Evolutionary conservation across 2,888 invertebrate species (phyloP).

Genomic region (Nomada flava): DNA sequence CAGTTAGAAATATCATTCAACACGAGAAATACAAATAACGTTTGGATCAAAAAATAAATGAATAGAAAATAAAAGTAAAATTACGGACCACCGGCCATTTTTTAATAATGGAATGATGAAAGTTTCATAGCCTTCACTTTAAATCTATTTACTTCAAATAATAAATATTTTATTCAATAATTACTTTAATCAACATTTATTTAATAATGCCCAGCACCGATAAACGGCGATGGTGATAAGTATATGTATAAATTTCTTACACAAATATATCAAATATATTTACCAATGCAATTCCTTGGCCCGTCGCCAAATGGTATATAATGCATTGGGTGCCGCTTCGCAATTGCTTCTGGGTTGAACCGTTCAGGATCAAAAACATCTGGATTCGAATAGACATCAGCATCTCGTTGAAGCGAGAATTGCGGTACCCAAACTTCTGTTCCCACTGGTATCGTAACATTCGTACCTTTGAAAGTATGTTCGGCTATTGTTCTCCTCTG

Average conservation of each 20-base stretch:
- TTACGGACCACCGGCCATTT: no score
- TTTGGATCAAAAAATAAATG: neutral
- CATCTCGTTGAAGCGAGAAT: conserved; percentile 69
- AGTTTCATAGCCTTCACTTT: no score
- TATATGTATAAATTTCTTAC: neutral
- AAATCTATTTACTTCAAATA: no score
- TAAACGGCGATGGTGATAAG: neutral
- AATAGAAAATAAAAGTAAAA: neutral
- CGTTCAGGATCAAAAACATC: conserved; percentile 76
- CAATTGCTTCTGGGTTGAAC: conserved; percentile 72
- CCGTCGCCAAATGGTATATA: conserved; percentile 78
- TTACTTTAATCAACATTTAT: no score
- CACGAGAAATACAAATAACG: no score
- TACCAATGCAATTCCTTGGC: conserved; percentile 79
- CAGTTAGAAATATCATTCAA: no score
- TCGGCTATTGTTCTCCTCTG: conserved; percentile 72
- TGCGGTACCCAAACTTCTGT: conserved; percentile 66
- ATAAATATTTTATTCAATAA: no score
- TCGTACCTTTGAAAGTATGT: conserved; percentile 70
- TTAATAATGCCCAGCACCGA: neutral
- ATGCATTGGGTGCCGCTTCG: conserved; percentile 70
- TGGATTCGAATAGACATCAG: conserved; percentile 73
- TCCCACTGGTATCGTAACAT: conserved; percentile 67
- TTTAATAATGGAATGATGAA: no score
- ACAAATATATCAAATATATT: neutral